Conservation (phyloP, 1,140 invertebrate genomes). For the Atta texana region DNA sequence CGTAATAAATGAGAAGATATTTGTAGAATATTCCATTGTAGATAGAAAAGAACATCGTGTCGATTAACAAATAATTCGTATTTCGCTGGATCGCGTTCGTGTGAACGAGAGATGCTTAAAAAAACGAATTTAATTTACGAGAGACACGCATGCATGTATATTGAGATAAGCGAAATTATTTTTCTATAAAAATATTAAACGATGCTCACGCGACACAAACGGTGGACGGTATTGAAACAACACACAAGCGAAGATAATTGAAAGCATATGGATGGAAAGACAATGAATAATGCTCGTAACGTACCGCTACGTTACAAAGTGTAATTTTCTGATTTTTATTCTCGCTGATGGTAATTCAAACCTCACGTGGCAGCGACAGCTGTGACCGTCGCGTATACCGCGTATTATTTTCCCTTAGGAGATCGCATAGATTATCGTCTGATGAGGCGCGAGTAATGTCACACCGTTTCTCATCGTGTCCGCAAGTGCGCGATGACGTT, state of each 20-base stretch:
- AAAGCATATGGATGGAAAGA: conserved; percentile 46
- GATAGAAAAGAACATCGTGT: not conserved
- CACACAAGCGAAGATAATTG: conserved; percentile 27
- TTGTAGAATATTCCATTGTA: not conserved
- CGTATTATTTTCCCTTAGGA: conserved; percentile 46
- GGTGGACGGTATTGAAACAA: not conserved
- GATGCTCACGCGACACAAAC: not conserved
- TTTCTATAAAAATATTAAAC: conserved; percentile 9
- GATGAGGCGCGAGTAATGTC: conserved; percentile 56
- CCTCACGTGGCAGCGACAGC: conserved; percentile 48
- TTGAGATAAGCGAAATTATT: not conserved
- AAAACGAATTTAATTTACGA: not conserved
- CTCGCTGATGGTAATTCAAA: conserved; percentile 30
- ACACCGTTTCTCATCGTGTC: conserved; percentile 44
- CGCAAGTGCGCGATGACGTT: conserved; percentile 21
- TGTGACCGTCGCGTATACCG: conserved; percentile 32
- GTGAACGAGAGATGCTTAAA: not conserved
- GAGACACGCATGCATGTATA: not conserved
- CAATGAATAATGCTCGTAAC: conserved; percentile 54
- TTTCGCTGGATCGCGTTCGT: not conserved
- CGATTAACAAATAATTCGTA: not conserved
- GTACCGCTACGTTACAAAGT: conserved; percentile 44
- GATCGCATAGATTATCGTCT: conserved; percentile 57
- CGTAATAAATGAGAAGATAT: not conserved
- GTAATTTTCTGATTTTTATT: conserved; percentile 58